Percentiles rank a stretch among this genome's conserved stretches.
phyloP scores from a whole-genome alignment of 2,797 vertebrate species.

The Fistularia tabacaria region DNA sequence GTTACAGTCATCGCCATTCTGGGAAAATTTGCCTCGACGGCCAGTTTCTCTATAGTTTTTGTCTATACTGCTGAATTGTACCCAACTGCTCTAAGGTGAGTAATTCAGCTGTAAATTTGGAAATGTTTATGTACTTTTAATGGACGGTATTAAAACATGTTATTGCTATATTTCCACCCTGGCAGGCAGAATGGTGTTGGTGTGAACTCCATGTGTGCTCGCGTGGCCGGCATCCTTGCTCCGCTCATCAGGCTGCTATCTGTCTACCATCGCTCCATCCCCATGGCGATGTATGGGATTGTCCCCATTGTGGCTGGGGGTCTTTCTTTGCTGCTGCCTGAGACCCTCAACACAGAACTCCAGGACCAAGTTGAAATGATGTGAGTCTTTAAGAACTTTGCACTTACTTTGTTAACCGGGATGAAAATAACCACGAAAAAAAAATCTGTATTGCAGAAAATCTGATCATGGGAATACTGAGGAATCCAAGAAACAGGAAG shows the following conservation, averaged over 20 bases:
- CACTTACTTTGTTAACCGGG: no score
- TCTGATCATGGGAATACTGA: no score
- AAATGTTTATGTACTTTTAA: constrained; percentile 45
- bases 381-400: constrained; percentile 43
- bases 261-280: constrained; percentile 69
- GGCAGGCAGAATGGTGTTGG: constrained; percentile 82
- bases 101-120: background rate
- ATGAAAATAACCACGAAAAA: no score
- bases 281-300: constrained; percentile 79
- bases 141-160: background rate
- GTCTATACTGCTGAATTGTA: constrained; percentile 84
- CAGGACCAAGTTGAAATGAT: constrained; percentile 60
- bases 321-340: constrained; percentile 79
- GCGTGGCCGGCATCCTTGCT: constrained; percentile 79
- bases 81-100: constrained; percentile 82
- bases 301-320: constrained; percentile 62
- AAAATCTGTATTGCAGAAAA: no score
- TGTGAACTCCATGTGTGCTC: constrained; percentile 74
- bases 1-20: constrained; percentile 75
- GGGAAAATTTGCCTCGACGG: constrained; percentile 78
- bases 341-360: constrained; percentile 75
- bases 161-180: background rate
- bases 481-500: no score
- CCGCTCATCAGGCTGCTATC: constrained; percentile 81
- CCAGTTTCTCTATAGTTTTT: constrained; percentile 75